Evolutionary conservation across 2,888 invertebrate species (phyloP).

Genomic region (Germaria angustata): DNA sequence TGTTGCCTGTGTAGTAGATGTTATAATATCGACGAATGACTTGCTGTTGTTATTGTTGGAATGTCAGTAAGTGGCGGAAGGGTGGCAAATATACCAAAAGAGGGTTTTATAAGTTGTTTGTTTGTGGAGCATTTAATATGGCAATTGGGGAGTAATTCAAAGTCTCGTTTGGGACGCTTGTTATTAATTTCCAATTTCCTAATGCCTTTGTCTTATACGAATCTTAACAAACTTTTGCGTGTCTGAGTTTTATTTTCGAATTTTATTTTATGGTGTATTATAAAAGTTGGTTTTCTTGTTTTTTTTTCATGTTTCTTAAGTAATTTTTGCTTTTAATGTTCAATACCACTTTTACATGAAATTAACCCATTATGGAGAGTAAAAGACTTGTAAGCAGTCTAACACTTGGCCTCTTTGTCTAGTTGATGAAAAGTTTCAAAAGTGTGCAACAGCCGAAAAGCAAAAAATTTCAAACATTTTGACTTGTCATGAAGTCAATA

Average conservation of each 20-base stretch:
- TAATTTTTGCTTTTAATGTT: neutral
- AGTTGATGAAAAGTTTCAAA: neutral
- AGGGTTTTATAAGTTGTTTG: conserved; percentile 16
- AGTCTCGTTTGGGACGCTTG: conserved; percentile 43
- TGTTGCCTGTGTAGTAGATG: neutral
- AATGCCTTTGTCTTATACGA: conserved; percentile 41
- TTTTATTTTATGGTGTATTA: neutral
- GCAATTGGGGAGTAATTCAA: conserved; percentile 55
- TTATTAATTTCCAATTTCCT: conserved; percentile 64
- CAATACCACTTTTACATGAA: neutral
- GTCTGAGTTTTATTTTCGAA: conserved; percentile 12
- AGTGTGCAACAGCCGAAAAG: neutral
- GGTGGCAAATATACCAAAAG: too few species aligned
- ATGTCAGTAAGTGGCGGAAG: too few species aligned
- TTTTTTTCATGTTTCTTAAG: neutral
- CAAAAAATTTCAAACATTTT: too few species aligned
- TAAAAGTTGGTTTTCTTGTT: neutral
- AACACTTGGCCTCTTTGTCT: neutral
- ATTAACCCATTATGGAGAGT: neutral
- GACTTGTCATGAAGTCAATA: too few species aligned
- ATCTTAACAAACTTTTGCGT: conserved; percentile 51
- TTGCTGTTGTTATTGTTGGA: conserved; percentile 5
- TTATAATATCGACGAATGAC: neutral
- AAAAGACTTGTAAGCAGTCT: neutral
- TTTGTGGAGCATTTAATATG: conserved; percentile 38